phyloP scores from a whole-genome alignment of 1,140 invertebrate genomes.

The Pseudomyrmex cubaensis region DNA sequence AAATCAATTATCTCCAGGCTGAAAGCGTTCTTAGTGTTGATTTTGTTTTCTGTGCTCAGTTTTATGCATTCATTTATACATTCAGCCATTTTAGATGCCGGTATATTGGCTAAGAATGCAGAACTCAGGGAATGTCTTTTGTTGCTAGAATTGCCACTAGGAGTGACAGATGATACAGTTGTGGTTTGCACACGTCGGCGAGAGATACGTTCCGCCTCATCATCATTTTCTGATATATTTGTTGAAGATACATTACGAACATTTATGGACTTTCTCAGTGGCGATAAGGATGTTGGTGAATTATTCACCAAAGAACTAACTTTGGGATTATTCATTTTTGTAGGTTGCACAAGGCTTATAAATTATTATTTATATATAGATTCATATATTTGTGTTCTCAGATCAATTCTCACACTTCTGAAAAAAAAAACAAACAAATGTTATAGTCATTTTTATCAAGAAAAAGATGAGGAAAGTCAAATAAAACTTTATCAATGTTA shows the following conservation, averaged over 20 bases:
- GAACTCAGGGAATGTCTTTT: constrained; percentile 77
- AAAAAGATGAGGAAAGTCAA: no score
- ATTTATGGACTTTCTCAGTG: constrained; percentile 73
- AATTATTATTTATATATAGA: background rate
- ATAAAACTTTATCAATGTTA: no score
- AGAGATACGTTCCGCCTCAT: constrained; percentile 79
- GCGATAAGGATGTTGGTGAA: constrained; percentile 51
- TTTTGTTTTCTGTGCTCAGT: constrained; percentile 90
- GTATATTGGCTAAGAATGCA: constrained; percentile 71
- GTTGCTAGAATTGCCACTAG: constrained; percentile 22
- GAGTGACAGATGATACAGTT: constrained; percentile 9
- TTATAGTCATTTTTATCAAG: no score
- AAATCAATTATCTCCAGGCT: constrained; percentile 93
- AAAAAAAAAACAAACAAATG: background rate
- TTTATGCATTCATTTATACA: constrained; percentile 88
- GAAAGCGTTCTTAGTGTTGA: constrained; percentile 94
- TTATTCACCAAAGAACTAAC: constrained; percentile 13
- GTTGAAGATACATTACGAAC: background rate
- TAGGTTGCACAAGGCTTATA: no score
- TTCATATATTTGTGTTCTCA: background rate
- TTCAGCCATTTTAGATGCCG: constrained; percentile 83
- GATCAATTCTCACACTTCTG: background rate
- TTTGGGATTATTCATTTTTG: constrained; percentile 41
- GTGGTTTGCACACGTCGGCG: constrained; percentile 61
- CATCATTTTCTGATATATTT: constrained; percentile 78